Conservation (phyloP, 1,140 invertebrate genomes). For the Drosophila parabipectinata region DNA sequence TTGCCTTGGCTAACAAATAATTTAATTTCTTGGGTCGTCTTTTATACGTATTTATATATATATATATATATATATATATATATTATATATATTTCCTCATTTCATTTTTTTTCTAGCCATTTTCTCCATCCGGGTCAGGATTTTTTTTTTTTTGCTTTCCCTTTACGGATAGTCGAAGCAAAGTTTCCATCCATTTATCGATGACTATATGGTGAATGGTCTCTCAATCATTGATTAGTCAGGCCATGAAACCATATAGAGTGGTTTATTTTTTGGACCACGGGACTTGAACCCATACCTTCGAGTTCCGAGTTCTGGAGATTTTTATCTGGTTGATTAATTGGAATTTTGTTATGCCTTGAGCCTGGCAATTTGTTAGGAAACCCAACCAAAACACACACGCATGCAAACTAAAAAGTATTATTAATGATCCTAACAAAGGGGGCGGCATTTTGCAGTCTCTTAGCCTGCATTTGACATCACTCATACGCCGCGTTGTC, state of each 20-base stretch:
- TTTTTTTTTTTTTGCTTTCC: constrained; percentile 3
- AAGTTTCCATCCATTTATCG: constrained; percentile 22
- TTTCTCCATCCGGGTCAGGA: neutral
- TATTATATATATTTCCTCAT: neutral
- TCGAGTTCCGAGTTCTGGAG: constrained; percentile 20
- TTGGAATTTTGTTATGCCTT: constrained; percentile 52
- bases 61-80: constrained; percentile 1
- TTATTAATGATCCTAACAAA: constrained; percentile 69
- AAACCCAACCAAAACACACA: neutral
- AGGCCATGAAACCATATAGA: constrained; percentile 36
- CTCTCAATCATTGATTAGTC: constrained; percentile 43
- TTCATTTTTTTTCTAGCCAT: constrained; percentile 19
- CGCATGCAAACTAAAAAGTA: constrained; percentile 68
- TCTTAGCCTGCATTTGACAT: constrained; percentile 69
- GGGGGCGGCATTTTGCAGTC: constrained; percentile 48
- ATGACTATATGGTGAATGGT: constrained; percentile 18
- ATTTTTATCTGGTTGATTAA: constrained; percentile 79
- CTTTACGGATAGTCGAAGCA: constrained; percentile 19
- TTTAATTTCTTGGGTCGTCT: constrained; percentile 72
- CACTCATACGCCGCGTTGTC: constrained; percentile 73
- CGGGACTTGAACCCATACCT: neutral
- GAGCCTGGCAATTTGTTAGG: constrained; percentile 54
- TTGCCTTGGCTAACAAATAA: constrained; percentile 67
- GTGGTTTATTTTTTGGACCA: constrained; percentile 9
- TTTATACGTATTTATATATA: constrained; percentile 20